Conservation (phyloP, 2,797 vertebrate genomes). For the Potorous gilbertii region DNA sequence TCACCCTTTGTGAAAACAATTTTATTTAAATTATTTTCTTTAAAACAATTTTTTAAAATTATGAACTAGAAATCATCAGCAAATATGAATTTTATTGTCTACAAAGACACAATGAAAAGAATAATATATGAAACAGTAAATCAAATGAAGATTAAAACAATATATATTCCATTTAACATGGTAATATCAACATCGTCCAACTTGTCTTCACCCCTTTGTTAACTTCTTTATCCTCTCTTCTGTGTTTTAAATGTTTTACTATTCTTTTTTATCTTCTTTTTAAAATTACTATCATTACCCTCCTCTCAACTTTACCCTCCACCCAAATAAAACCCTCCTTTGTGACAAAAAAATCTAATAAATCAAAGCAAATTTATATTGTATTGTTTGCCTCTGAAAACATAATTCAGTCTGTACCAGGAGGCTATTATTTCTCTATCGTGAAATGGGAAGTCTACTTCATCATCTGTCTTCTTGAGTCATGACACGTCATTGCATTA, state of each 20-base stretch:
- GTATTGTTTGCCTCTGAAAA: background rate
- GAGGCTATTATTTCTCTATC: background rate
- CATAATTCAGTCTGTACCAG: background rate
- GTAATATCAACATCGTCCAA: background rate
- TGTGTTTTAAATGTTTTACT: background rate
- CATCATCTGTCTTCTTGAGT: background rate
- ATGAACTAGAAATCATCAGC: background rate
- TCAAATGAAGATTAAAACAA: background rate
- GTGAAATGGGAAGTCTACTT: background rate
- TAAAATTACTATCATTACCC: background rate
- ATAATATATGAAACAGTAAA: background rate
- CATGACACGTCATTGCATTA: background rate
- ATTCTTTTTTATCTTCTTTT: background rate
- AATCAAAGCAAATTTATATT: background rate
- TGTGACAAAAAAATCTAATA: background rate
- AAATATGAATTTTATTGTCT: background rate
- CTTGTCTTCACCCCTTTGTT: background rate
- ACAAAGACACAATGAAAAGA: background rate
- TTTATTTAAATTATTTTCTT: background rate
- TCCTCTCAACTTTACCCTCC: background rate
- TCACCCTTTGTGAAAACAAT: background rate
- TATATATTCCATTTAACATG: background rate
- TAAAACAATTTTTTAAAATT: background rate
- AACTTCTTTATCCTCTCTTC: background rate
- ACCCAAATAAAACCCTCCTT: background rate